phyloP scores from a whole-genome alignment of 2,888 invertebrate species.

The Oconnorella tubifera region DNA sequence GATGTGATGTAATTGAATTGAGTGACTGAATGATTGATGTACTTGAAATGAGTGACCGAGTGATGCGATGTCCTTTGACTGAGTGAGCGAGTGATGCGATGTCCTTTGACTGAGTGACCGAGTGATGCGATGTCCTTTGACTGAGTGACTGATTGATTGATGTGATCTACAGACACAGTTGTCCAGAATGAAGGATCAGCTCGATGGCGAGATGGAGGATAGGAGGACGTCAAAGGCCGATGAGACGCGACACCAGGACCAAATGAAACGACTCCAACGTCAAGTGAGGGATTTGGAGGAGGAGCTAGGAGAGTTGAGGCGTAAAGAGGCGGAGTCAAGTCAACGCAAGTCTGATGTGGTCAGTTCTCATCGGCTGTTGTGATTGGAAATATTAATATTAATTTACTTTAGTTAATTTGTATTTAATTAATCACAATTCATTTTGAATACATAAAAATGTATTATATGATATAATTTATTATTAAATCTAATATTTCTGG shows the following conservation, averaged over 20 bases:
- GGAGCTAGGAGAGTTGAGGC: constrained; percentile 68
- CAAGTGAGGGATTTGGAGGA: constrained; percentile 70
- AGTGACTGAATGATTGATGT: neutral
- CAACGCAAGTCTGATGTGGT: constrained; percentile 72
- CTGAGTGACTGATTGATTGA: too few species aligned
- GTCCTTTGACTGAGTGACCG: too few species aligned
- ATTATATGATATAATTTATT: too few species aligned
- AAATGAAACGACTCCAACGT: constrained; percentile 69
- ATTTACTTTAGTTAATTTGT: too few species aligned
- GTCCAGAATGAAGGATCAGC: constrained; percentile 68
- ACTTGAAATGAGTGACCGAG: too few species aligned
- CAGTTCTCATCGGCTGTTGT: too few species aligned
- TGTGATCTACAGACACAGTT: constrained; percentile 64
- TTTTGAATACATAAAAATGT: too few species aligned
- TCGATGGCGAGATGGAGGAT: constrained; percentile 72
- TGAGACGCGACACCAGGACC: constrained; percentile 75
- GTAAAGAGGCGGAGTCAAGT: constrained; percentile 70
- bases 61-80: too few species aligned
- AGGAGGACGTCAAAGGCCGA: constrained; percentile 51
- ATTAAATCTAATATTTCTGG: too few species aligned
- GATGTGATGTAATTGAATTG: neutral
- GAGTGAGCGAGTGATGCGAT: too few species aligned
- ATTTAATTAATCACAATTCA: too few species aligned
- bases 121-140: too few species aligned
- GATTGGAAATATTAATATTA: neutral